phyloP scores from a whole-genome alignment of 1,140 invertebrate genomes.

The Apocrypta bakeri region DNA sequence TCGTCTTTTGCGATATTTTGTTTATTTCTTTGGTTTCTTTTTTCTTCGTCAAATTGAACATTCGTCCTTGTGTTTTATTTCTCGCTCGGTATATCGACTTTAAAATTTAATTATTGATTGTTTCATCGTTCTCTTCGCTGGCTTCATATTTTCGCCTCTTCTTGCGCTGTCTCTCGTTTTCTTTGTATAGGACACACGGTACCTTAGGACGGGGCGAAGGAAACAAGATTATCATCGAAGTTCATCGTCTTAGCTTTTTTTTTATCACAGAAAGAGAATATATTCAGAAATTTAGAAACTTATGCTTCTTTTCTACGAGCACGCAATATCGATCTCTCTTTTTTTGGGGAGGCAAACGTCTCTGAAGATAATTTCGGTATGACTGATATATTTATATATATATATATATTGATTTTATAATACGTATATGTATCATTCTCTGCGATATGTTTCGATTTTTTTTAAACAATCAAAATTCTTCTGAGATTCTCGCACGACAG shows the following conservation, averaged over 20 bases:
- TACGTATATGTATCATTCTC: background rate
- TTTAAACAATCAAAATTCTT: background rate
- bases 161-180: background rate
- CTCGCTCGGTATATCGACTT: background rate
- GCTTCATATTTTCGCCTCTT: background rate
- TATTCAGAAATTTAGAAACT: slow-evolving; percentile 41
- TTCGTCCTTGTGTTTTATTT: too few relatives aligned
- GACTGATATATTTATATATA: background rate
- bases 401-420: background rate
- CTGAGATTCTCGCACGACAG: background rate
- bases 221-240: slow-evolving; percentile 43
- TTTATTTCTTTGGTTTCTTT: too few relatives aligned
- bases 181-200: slow-evolving; percentile 22
- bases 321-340: background rate
- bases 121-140: background rate
- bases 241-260: slow-evolving; percentile 26
- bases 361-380: background rate
- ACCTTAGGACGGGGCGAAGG: slow-evolving; percentile 25
- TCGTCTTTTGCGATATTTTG: background rate
- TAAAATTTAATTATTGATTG: background rate
- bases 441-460: background rate
- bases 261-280: slow-evolving; percentile 49
- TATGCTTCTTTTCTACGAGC: slow-evolving; percentile 21
- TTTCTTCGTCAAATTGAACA: background rate
- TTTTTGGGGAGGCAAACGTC: slow-evolving; percentile 10